Evolutionary conservation across 2,888 invertebrate species (phyloP), one percentile per base, ranked within the genome.

Genomic region (Noctua fimbriata): DNA sequence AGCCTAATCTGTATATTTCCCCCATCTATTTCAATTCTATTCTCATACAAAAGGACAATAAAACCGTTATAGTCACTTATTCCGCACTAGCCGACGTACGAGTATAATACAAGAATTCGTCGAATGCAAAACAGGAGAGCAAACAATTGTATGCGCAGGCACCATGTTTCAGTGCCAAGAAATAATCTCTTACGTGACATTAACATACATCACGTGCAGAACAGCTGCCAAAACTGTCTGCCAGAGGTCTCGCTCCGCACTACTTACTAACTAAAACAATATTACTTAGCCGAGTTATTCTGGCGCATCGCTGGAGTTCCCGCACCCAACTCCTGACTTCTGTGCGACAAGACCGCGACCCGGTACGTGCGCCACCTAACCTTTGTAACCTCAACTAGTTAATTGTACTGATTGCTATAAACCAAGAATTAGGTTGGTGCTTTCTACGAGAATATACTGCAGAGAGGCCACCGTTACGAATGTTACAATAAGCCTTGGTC

Each of bases 121-220:
- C 90, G 89, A 89, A 94, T 94, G 93, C 91, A 92, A 94, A 94
- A 86, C 92, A 93, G 92, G 91, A 93, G 92, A 93, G 93, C 93
- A 94, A 94, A 95, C 94, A 94, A 94, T 94, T 91, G 93, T 93
- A 93, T 92, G 92, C 85, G 69, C 78, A 82, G 80, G 76, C 87
- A 82, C 85, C 93, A 91, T 92, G 94, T 93, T 91, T 92, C 93
- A 91, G 93, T 95, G 96, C 96, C 96, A 96, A 96, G 95, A 95
- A 95, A 96, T 96, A 96, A 96, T 96, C 96, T 96, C 94, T 93
- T 94, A 95, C 91, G 93, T 95, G 96, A 96, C 96, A 95, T 94
- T 95, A 96, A 94, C 96, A 96, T 96, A 95, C 94, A 95, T 96
- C 96, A 95, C 95, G 93, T 89, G 92, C 89, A 87, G 91, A 93